A percentile compares a stretch with the other conserved stretches of the same genome.
These are phyloP conservation scores for Suncus etruscus DNA, from an alignment of 2,113 vertebrate genomes.

Conservation along the genomic window DNA sequence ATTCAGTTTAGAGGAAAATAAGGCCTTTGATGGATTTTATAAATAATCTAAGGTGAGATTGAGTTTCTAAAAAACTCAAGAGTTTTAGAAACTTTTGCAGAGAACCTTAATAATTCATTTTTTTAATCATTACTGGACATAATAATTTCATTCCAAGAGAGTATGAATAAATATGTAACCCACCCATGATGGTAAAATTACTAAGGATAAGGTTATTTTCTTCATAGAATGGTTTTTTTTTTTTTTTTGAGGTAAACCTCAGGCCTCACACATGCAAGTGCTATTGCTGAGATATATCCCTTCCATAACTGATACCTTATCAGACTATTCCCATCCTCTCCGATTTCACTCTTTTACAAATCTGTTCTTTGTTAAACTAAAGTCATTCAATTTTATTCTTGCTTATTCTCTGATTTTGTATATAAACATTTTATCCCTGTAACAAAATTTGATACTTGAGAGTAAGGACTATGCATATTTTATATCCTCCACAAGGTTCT, in stretches of 20 bases:
- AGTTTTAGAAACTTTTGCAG: constrained; percentile 28
- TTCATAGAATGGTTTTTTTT: not conserved
- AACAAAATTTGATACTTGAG: not conserved
- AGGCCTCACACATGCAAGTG: too few species aligned
- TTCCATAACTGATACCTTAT: not conserved
- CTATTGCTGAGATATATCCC: not conserved
- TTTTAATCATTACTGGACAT: not conserved
- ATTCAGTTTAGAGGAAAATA: constrained; percentile 30
- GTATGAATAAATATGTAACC: not conserved
- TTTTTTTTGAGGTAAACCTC: too few species aligned
- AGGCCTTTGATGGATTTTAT: constrained; percentile 23
- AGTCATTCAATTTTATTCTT: constrained; percentile 32
- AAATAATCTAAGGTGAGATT: constrained; percentile 2
- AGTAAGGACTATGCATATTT: not conserved
- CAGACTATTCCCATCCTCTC: not conserved
- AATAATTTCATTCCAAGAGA: not conserved
- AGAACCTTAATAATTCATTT: constrained; percentile 16
- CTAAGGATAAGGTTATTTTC: constrained; percentile 2
- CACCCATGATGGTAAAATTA: not conserved
- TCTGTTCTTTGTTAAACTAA: constrained; percentile 21
- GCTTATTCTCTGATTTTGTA: constrained; percentile 24
- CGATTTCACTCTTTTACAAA: constrained; percentile 35
- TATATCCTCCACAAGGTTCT: not conserved
- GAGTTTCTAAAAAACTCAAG: not conserved
- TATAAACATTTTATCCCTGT: not conserved